Percentiles rank a stretch among this genome's conserved stretches.
phyloP scores from a whole-genome alignment of 2,797 vertebrate genomes.

The Molossus alvarezi region DNA sequence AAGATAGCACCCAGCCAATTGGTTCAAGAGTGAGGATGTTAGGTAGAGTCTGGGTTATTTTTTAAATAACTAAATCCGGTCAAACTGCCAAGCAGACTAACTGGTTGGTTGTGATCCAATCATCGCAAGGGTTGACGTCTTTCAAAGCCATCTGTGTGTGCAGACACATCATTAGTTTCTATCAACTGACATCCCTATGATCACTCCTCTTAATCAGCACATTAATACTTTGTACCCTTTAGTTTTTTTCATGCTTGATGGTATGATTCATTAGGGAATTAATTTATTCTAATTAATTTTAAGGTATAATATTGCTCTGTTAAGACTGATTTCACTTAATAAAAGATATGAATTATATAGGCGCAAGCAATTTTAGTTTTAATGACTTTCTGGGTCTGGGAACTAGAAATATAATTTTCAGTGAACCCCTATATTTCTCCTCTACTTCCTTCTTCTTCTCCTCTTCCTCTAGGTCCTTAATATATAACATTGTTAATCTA shows the following conservation, averaged over 20 bases:
- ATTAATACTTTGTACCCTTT: conserved; percentile 11
- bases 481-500: neutral
- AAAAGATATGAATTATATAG: neutral
- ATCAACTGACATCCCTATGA: neutral
- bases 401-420: conserved; percentile 5
- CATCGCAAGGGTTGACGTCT: neutral
- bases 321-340: conserved; percentile 41
- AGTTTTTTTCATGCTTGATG: neutral
- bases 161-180: neutral
- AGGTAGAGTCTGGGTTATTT: conserved; percentile 34
- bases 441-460: neutral
- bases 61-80: conserved; percentile 67
- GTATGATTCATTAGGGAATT: conserved; percentile 72
- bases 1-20: neutral
- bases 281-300: conserved; percentile 73
- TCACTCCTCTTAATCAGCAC: neutral
- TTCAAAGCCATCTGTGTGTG: conserved; percentile 63
- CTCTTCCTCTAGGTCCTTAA: neutral
- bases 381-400: neutral
- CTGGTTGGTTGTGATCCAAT: conserved; percentile 28
- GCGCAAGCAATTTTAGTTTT: neutral
- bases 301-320: conserved; percentile 42
- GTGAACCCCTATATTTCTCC: neutral
- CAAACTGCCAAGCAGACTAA: conserved; percentile 33
- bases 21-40: neutral